Base-by-base conservation (phyloP, 2,113 vertebrate genomes). In the Pygoscelis adeliae region DNA sequence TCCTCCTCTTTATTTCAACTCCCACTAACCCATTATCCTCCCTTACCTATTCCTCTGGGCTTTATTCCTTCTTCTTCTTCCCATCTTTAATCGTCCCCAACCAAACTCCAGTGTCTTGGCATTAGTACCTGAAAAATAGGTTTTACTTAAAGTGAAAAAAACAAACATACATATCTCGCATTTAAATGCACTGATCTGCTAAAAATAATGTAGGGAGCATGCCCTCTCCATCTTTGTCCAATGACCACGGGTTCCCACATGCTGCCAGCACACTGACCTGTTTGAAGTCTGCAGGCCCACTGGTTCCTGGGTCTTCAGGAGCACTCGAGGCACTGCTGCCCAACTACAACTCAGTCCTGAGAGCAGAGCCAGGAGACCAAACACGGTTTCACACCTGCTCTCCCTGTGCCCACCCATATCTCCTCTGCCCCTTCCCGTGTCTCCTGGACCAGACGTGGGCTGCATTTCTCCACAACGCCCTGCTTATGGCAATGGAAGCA, bases 381-480 rank as follows among this genome's bases (percentile, higher is more conserved):
- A 55, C 2, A 7, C 1, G 2, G 23, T 46, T 80, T 71, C 62
- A 71, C 18, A 46, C 27, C 26, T 0, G 0, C 25, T 50, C 19
- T 73, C 15, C 46, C 61, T 2, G 3, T 36, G 38, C 17, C 55
- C 46, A 53, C 17, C 22, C 2, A 0, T 6, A 22, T 34, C 32
- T 36, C 22, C 12, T 79, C 32, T 40, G 19, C 10, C 72, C 42
- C 21, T 62, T 87, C 40, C 23, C 3, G 0, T 8, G 15, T 44
- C 40, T 87, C 23, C 20, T 49, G n/a, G 22, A 47, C 32, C 22
- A 40, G 34, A 3, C 2, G 2, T 53, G 40, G 15, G 38, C 76
- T 61, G 38, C 47, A 32, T 36, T 29, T 14, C 73, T 80, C 58
- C 38, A 36, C 38, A 67, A 36, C 4, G 6, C 15, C n/a, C 46